phyloP scores from a whole-genome alignment of 1,140 invertebrate species.

The Drosophila trapezifrons region DNA sequence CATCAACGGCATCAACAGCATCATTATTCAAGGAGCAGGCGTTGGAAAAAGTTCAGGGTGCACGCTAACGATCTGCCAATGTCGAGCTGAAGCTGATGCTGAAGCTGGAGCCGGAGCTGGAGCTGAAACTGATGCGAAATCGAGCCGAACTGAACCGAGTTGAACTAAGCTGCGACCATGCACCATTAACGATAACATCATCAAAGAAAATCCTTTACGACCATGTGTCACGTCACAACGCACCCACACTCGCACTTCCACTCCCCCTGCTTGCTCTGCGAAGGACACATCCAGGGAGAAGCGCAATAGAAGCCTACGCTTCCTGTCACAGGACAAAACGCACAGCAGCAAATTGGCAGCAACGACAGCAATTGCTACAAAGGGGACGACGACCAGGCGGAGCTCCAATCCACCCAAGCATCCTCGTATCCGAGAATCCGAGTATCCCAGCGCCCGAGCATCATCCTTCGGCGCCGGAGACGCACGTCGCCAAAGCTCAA shows the following conservation, averaged over 20 bases:
- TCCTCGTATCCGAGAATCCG: neutral
- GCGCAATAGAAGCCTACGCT: constrained; percentile 65
- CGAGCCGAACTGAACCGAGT: constrained; percentile 26
- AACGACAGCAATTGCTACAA: constrained; percentile 66
- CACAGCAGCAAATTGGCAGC: constrained; percentile 58
- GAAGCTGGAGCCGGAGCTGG: constrained; percentile 17
- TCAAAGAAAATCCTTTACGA: constrained; percentile 82
- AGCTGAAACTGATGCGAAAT: constrained; percentile 49
- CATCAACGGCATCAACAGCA: constrained; percentile 29
- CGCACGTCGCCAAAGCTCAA: constrained; percentile 62
- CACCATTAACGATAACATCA: constrained; percentile 77
- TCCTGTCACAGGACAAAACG: constrained; percentile 59
- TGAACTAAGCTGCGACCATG: constrained; percentile 48
- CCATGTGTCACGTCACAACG: constrained; percentile 62
- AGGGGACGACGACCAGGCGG: constrained; percentile 33
- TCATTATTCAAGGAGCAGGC: constrained; percentile 68
- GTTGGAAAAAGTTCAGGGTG: constrained; percentile 31
- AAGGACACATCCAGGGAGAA: constrained; percentile 29
- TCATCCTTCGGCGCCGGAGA: constrained; percentile 42
- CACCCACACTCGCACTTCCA: constrained; percentile 8
- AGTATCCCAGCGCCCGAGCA: constrained; percentile 1
- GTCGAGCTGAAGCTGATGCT: constrained; percentile 16
- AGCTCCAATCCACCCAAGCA: neutral
- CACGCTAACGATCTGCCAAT: constrained; percentile 64
- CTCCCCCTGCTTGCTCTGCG: constrained; percentile 3